Evolutionary conservation across 1,140 invertebrate species (phyloP).

Genomic region (Lepidostoma basale): DNA sequence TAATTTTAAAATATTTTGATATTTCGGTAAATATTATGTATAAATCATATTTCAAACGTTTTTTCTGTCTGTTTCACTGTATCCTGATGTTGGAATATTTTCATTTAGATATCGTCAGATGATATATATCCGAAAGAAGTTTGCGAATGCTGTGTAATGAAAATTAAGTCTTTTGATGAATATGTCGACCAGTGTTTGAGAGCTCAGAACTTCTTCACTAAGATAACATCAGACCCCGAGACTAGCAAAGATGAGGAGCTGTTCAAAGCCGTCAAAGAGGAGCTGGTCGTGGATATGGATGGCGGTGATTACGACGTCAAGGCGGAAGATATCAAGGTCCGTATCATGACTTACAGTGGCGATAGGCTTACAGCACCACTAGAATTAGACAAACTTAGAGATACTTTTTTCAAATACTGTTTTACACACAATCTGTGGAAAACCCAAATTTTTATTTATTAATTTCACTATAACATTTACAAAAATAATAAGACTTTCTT

Average conservation of each 20-base stretch:
- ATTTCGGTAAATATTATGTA: constrained; percentile 20
- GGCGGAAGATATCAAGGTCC: constrained; percentile 18
- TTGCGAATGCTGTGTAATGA: constrained; percentile 34
- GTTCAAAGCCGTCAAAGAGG: constrained; percentile 31
- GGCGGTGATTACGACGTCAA: background rate
- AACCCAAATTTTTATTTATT: background rate
- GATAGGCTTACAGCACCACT: no score
- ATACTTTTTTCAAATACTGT: no score
- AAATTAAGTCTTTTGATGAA: constrained; percentile 37
- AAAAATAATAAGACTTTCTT: no score
- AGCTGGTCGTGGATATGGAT: constrained; percentile 8
- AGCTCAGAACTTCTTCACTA: constrained; percentile 30
- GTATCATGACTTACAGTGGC: no score
- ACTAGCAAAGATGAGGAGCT: constrained; percentile 13
- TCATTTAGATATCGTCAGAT: constrained; percentile 28
- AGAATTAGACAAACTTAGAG: no score
- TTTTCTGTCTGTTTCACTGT: no score
- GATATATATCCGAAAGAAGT: constrained; percentile 34
- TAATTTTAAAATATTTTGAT: constrained; percentile 35
- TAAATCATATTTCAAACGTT: background rate
- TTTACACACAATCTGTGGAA: no score
- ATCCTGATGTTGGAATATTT: background rate
- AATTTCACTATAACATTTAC: background rate
- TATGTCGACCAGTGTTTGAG: constrained; percentile 41
- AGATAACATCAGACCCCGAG: constrained; percentile 20